Percentiles rank a stretch among this genome's conserved stretches.
Conservation (phyloP, 1,140 invertebrate genomes). For the Macrotrachela quadricornifera region DNA sequence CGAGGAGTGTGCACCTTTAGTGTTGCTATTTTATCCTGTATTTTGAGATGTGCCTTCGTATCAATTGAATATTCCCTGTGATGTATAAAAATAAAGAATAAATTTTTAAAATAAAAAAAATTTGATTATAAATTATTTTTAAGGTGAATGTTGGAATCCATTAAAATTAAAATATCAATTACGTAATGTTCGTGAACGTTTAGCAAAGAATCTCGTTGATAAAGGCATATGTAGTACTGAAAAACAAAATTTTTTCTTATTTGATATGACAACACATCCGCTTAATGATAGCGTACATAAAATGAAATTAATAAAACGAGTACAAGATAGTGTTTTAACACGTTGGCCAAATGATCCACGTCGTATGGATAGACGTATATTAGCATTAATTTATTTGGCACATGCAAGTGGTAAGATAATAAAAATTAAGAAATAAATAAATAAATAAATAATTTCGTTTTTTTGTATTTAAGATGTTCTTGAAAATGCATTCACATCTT, state of each 20-base stretch:
- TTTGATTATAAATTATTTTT: slow-evolving; percentile 9
- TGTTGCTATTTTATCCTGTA: too few relatives aligned
- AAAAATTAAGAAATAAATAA: too few relatives aligned
- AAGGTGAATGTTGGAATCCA: slow-evolving; percentile 99
- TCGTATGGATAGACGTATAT: slow-evolving; percentile 75
- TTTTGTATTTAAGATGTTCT: slow-evolving; percentile 53
- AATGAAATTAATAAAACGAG: slow-evolving; percentile 73
- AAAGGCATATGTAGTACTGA: slow-evolving; percentile 99
- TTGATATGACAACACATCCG: slow-evolving; percentile 99
- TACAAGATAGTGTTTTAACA: slow-evolving; percentile 82
- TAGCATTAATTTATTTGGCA: slow-evolving; percentile 76
- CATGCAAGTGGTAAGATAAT: slow-evolving; percentile 40
- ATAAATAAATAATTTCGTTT: too few relatives aligned
- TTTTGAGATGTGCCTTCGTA: too few relatives aligned
- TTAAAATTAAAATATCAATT: slow-evolving; percentile 91
- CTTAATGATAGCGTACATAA: slow-evolving; percentile 86
- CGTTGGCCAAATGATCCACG: slow-evolving; percentile 95
- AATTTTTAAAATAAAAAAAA: too few relatives aligned
- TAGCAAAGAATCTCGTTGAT: slow-evolving; percentile 97
- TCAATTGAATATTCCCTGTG: too few relatives aligned
- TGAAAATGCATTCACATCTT: slow-evolving; percentile 95
- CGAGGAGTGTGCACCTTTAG: too few relatives aligned
- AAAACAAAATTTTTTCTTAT: slow-evolving; percentile 96
- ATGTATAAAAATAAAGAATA: too few relatives aligned
- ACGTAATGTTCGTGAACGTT: slow-evolving; percentile 88